phyloP scores from a whole-genome alignment of 2,797 vertebrate genomes.

The Yasuhikotakia modesta region DNA sequence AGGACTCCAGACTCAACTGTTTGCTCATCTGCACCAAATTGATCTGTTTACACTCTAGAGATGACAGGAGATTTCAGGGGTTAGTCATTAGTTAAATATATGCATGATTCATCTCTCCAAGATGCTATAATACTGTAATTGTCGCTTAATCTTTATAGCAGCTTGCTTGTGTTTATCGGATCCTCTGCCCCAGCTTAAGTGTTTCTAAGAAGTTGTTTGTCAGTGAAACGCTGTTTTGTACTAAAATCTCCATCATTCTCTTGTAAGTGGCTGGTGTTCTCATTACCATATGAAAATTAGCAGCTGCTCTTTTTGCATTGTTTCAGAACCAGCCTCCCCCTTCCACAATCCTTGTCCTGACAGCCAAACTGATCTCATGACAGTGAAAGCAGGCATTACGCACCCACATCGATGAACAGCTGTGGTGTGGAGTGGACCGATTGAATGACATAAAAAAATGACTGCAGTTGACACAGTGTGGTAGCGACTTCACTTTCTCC shows the following conservation, averaged over 20 bases:
- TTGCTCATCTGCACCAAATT: constrained; percentile 5
- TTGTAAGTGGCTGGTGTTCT: constrained; percentile 6
- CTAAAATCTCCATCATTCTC: background rate
- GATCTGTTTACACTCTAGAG: constrained; percentile 37
- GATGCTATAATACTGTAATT: constrained; percentile 34
- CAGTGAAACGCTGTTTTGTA: constrained; percentile 16
- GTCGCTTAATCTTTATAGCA: constrained; percentile 32
- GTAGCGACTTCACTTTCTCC: constrained; percentile 34
- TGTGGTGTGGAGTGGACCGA: constrained; percentile 5
- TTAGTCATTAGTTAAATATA: constrained; percentile 39
- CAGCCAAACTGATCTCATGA: constrained; percentile 9
- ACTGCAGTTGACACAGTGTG: constrained; percentile 40
- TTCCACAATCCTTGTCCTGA: constrained; percentile 1
- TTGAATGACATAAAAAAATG: constrained; percentile 29
- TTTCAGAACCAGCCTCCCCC: constrained; percentile 21
- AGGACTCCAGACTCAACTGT: background rate
- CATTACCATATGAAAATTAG: constrained; percentile 12
- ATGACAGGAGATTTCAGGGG: constrained; percentile 29
- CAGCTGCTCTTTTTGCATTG: constrained; percentile 27
- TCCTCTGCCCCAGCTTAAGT: constrained; percentile 23
- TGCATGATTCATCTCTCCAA: constrained; percentile 25
- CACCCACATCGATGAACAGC: constrained; percentile 4
- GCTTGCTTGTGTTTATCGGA: constrained; percentile 15
- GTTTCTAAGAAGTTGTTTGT: constrained; percentile 23
- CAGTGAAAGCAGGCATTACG: background rate